Evolutionary conservation across 2,797 vertebrate genomes (phyloP).

Genomic region (Calcarius lapponicus): DNA sequence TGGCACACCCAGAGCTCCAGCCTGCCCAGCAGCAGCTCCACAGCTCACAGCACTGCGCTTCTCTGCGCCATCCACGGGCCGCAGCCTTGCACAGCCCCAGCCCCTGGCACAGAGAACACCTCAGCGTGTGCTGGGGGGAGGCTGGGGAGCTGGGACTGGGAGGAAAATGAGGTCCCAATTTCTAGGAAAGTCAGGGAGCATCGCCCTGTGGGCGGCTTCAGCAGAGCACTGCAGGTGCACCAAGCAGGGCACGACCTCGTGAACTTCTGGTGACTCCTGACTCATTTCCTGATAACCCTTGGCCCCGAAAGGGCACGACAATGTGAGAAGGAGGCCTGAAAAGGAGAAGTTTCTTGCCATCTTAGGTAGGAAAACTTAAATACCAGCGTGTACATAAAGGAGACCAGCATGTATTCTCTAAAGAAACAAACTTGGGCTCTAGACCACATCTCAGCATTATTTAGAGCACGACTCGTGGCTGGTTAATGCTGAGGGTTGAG

Average conservation of each 20-base stretch:
- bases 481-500: background rate
- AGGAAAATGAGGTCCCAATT: background rate
- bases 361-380: background rate
- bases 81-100: background rate
- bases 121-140: background rate
- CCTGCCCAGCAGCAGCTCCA: background rate
- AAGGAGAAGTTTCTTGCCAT: background rate
- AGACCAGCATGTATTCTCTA: background rate
- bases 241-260: accelerated
- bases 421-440: background rate
- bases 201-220: accelerated
- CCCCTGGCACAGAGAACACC: background rate
- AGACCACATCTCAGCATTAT: background rate
- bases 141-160: background rate
- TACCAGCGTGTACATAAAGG: background rate
- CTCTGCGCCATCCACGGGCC: background rate
- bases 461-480: background rate
- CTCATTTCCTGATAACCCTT: background rate
- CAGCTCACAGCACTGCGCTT: background rate
- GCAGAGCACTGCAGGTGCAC: background rate
- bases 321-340: background rate
- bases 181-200: background rate
- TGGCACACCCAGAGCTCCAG: background rate
- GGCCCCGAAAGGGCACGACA: background rate
- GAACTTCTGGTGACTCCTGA: background rate